Evolutionary conservation across 35 echinoderm and acorn worm species (phyloP).

Genomic region (Acanthaster planci): DNA sequence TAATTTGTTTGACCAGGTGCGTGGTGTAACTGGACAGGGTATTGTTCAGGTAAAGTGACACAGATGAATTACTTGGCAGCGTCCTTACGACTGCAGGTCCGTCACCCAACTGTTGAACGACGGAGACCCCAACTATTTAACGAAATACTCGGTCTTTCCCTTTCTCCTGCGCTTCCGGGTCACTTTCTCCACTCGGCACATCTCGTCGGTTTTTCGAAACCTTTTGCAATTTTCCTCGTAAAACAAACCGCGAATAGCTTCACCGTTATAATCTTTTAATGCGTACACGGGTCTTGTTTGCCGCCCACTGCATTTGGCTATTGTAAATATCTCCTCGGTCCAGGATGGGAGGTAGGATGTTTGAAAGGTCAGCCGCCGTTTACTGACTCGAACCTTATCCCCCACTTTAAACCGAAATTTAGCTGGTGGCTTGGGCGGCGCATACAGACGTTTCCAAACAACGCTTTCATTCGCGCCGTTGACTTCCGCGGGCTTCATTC

Average conservation of each 20-base stretch:
- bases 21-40: no score
- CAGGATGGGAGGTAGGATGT: constrained; percentile 46
- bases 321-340: constrained; percentile 45
- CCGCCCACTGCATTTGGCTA: neutral
- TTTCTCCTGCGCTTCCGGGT: no score
- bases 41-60: no score
- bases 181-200: constrained; percentile 44
- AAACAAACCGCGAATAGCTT: constrained; percentile 39
- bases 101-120: no score
- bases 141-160: no score
- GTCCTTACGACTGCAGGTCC: no score
- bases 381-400: constrained; percentile 40
- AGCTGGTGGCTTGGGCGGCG: neutral
- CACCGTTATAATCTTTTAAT: constrained; percentile 48
- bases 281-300: constrained; percentile 23
- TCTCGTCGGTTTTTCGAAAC: constrained; percentile 1
- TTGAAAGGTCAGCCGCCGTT: constrained; percentile 10
- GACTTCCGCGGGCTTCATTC: constrained; percentile 38
- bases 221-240: constrained; percentile 45
- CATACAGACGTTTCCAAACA: constrained; percentile 16
- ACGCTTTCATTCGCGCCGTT: constrained; percentile 25
- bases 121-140: no score
- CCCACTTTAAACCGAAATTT: constrained; percentile 29
- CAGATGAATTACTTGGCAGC: no score
- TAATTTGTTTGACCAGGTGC: no score